These are phyloP conservation scores for Charadrius vociferus DNA, from an alignment of 2,113 vertebrate species.

Conservation along the genomic window DNA sequence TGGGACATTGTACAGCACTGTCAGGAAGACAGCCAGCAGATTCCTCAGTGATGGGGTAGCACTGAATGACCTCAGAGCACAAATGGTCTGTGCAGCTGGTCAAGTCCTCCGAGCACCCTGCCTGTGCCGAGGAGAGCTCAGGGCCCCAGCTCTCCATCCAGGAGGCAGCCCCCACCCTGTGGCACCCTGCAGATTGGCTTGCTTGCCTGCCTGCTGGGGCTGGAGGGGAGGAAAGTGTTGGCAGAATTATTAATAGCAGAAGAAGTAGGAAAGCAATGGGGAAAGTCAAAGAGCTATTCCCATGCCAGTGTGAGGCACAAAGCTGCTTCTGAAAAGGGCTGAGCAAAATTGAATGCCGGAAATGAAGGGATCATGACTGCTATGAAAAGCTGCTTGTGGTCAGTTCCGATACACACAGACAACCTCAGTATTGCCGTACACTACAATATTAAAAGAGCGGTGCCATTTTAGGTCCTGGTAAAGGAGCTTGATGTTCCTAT, in stretches of 20 bases:
- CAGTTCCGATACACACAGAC: not conserved
- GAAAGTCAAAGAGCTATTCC: not conserved
- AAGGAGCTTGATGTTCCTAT: not conserved
- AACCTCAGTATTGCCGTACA: not conserved
- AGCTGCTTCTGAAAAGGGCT: not conserved
- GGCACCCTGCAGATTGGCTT: not conserved
- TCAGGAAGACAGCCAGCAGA: constrained; percentile 47
- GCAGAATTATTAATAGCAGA: not conserved
- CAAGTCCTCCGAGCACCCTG: not conserved
- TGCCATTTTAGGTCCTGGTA: not conserved
- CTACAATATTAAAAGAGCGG: not conserved
- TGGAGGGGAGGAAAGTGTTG: not conserved
- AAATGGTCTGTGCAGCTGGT: constrained; percentile 59
- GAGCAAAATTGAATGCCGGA: not conserved
- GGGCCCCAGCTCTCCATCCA: not conserved
- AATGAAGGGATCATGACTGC: fast-evolving
- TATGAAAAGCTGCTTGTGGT: not conserved
- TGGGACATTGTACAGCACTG: not conserved
- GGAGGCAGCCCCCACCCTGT: not conserved
- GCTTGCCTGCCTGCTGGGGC: not conserved
- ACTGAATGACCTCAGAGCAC: constrained; percentile 60
- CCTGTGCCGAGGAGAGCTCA: not conserved
- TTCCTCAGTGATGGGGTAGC: constrained; percentile 55
- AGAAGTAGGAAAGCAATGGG: not conserved
- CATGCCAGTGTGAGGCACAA: not conserved